Conservation (phyloP, 2,113 vertebrate species). For the Ciconia maguari region DNA sequence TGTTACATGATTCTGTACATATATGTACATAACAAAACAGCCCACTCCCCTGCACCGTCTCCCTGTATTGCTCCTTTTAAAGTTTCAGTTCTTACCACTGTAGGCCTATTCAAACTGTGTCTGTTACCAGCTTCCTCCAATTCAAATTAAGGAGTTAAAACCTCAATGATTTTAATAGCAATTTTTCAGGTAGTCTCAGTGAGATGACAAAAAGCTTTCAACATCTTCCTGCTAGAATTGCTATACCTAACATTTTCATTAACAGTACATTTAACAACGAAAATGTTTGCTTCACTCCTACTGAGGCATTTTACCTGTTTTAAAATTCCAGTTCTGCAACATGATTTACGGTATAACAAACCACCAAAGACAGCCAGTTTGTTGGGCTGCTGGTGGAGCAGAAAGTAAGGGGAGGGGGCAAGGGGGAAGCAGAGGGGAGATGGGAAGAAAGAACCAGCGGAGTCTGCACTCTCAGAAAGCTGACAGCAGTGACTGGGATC, state of each 20-base stretch:
- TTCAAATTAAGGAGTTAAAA: neutral
- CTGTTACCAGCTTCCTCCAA: neutral
- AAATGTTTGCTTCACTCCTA: neutral
- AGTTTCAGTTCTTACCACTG: neutral
- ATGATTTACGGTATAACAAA: neutral
- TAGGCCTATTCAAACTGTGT: neutral
- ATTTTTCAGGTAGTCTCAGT: neutral
- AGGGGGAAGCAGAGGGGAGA: neutral
- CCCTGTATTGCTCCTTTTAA: neutral
- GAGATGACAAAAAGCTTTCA: neutral
- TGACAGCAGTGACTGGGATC: neutral
- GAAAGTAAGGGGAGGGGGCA: neutral
- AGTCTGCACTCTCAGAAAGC: neutral
- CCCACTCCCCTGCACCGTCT: too few species aligned
- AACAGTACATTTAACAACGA: neutral
- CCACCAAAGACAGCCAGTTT: neutral
- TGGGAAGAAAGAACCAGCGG: rapidly evolving
- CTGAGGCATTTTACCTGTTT: neutral
- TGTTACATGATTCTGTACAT: neutral
- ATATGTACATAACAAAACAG: neutral
- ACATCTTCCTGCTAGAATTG: neutral
- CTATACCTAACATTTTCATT: neutral
- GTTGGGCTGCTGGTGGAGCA: neutral
- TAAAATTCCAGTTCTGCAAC: neutral
- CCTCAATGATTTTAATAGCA: neutral